Evolutionary conservation across 2,113 vertebrate genomes (phyloP), one percentile per base, ranked within the genome.

Genomic region (Crotalus tigris): DNA sequence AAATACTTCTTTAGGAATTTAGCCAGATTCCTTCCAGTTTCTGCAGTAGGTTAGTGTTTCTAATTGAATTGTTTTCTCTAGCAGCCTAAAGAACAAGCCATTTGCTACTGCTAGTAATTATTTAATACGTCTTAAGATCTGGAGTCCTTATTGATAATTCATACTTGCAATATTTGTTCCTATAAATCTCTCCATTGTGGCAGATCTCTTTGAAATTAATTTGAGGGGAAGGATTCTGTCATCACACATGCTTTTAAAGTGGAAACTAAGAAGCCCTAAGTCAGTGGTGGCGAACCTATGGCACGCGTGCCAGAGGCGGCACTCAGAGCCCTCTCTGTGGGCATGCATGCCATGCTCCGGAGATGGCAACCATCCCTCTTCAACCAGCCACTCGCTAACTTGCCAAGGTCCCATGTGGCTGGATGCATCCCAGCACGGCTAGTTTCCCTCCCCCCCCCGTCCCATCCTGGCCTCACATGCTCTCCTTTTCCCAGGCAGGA

Each of bases 131-230:
- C 58, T 87, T 87, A 51, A 4, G 92, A 58, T 93, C 91, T 94
- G 90, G 88, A 89, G 92, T 92, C 61, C 69, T 95, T 93, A 95
- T 94, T 94, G 94, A 39, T 33, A 94, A 95, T 95, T 95, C 89
- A 96, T 96, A 95, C 19, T 24, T 94, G 90, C 89, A 94, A 93
- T 96, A 95, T 95, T 95, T 95, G 33, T 93, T 95, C 93, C 90
- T 93, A 95, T 93, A 90, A 94, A 93, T 93, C 94, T 96, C 92
- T 39, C 90, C 92, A 69, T 90, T 93, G 55, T 92, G 94, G 88
- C 92, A 88, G 85, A 9, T 93, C 0, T 51, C 0, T 91, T 91
- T 87, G 59, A 93, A 95, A 95, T 88, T 51, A 90, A 95, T 93
- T 94, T 55, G 87, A 69, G 94, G 89, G 12, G 51, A 93, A 96